Conservation (phyloP, 2,888 invertebrate species). For the Nipponacmea schrenckii region DNA sequence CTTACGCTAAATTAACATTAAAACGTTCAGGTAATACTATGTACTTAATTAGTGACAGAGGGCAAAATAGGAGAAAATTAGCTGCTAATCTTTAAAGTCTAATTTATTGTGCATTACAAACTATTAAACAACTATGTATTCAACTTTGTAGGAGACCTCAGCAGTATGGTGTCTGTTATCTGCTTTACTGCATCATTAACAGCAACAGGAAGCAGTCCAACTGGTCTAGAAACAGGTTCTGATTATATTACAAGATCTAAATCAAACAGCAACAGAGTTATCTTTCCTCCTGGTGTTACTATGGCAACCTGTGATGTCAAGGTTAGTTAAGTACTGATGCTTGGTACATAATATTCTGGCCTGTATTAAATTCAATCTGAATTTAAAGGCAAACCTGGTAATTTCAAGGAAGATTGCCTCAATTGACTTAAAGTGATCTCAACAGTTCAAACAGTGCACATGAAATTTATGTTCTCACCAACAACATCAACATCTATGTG, state of each 20-base stretch:
- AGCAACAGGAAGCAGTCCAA: conserved; percentile 58
- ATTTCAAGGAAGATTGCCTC: too few relatives aligned
- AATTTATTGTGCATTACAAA: too few relatives aligned
- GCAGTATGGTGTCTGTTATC: conserved; percentile 56
- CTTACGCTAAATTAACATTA: conserved; percentile 49
- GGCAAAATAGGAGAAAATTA: too few relatives aligned
- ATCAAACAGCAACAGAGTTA: conserved; percentile 51
- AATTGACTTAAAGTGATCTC: too few relatives aligned
- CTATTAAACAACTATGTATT: too few relatives aligned
- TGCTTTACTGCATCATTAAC: conserved; percentile 60
- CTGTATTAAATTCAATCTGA: background rate
- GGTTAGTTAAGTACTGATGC: conserved; percentile 34
- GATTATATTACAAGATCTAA: conserved; percentile 58
- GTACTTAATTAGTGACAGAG: too few relatives aligned
- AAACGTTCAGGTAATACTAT: conserved; percentile 52
- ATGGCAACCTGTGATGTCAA: conserved; percentile 60
- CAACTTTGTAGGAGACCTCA: conserved; percentile 52
- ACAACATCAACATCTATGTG: too few relatives aligned
- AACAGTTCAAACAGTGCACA: too few relatives aligned
- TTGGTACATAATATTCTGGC: background rate
- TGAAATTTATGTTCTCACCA: too few relatives aligned
- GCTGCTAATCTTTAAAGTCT: too few relatives aligned
- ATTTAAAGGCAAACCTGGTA: too few relatives aligned
- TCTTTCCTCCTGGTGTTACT: conserved; percentile 55
- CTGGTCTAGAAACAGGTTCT: conserved; percentile 56